Base-by-base conservation (phyloP, 1,140 invertebrate species). In the Coptotermes formosanus region DNA sequence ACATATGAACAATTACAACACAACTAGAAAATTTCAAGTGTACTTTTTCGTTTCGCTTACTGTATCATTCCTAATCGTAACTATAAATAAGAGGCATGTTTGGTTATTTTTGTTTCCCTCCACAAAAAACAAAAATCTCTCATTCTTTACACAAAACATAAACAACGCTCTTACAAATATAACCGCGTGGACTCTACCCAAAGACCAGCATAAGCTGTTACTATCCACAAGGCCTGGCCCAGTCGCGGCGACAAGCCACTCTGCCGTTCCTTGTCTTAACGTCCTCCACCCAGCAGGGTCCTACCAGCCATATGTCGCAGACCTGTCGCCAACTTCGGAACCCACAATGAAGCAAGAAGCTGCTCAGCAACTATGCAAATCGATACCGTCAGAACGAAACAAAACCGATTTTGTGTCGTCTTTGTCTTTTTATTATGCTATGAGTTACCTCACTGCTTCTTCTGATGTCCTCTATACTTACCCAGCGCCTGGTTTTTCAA, bases 301-400 rank as follows among this genome's bases (percentile, higher is more conserved):
- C 64, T 75, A 75, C 64, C n/a, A 75, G 64, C 64, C 64, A 75
- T 75, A 75, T 75, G 64, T 75, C 64, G 64, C n/a, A 75, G 25
- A 75, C 64, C 64, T 75, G 64, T 75, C 64, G 14, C 64, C 64
- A 75, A 75, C n/a, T 75, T n/a, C 14, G 64, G 64, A 75, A 75
- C 64, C n/a, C n/a, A 75, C 64, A 75, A 75, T 75, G 64, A 75
- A 75, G 25, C 64, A 75, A 75, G 64, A 75, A 75, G 64, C n/a
- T 25, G 64, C 14, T 75, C n/a, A 75, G 6, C 64, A 75, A 30
- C 25, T 75, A 75, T 75, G 64, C 64, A 75, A 75, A 75, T 75
- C n/a, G 64, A 30, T 75, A 75, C 64, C 64, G 30, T 75, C 64
- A 75, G 8, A 30, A 75, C 64, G 64, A 75, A 75, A 75, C 64